A percentile compares a stretch with the other conserved stretches of the same genome.
Conservation (phyloP, 2,888 invertebrate genomes). For the Drosophila neutralis region DNA sequence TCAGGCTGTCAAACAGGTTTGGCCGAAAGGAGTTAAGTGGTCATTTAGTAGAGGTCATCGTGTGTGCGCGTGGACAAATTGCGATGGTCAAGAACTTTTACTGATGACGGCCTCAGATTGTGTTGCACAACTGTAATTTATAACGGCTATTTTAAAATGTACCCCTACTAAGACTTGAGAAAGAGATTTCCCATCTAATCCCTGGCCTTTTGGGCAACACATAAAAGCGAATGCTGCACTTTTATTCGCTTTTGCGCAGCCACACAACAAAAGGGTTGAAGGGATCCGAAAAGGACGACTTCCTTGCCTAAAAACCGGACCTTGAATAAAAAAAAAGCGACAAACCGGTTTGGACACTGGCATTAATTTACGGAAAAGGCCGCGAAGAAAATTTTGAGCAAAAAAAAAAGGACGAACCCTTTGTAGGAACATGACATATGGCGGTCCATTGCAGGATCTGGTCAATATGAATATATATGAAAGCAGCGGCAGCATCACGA, state of each 20-base stretch:
- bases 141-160: constrained; percentile 70
- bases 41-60: constrained; percentile 46
- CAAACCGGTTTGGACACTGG: constrained; percentile 80
- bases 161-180: constrained; percentile 49
- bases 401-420: constrained; percentile 67
- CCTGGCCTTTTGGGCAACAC: constrained; percentile 41
- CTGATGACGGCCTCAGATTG: neutral
- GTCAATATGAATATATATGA: constrained; percentile 65
- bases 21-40: constrained; percentile 27
- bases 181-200: constrained; percentile 65
- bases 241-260: constrained; percentile 69
- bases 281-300: constrained; percentile 58
- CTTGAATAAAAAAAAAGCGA: constrained; percentile 50
- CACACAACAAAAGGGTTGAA: constrained; percentile 74
- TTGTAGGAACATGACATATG: constrained; percentile 58
- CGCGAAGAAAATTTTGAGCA: constrained; percentile 69
- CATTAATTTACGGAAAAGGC: constrained; percentile 68
- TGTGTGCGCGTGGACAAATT: constrained; percentile 59
- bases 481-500: constrained; percentile 40
- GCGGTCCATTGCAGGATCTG: constrained; percentile 76
- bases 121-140: constrained; percentile 28
- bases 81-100: constrained; percentile 38
- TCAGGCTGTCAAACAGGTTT: constrained; percentile 70
- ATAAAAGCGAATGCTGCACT: constrained; percentile 67
- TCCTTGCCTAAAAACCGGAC: constrained; percentile 72